phyloP scores from a whole-genome alignment of 2,113 vertebrate species.

The Macquaria australasica region DNA sequence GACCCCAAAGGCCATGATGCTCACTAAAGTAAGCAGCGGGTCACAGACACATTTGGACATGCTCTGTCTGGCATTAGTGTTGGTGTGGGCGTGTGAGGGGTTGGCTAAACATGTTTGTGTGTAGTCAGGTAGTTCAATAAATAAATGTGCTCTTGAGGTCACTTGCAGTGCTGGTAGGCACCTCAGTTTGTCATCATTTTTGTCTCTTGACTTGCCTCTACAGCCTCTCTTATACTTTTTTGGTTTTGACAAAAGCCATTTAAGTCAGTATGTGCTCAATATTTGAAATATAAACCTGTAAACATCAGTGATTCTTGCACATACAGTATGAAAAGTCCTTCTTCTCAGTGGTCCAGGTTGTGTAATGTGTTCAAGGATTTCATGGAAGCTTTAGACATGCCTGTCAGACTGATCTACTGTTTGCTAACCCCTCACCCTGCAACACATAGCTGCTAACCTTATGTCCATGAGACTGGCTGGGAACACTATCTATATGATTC shows the following conservation, averaged over 20 bases:
- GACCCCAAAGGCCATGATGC: constrained; percentile 74
- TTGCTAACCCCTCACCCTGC: constrained; percentile 34
- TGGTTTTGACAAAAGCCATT: not conserved
- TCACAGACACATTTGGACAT: constrained; percentile 75
- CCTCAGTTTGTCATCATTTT: not conserved
- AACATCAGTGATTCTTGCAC: not conserved
- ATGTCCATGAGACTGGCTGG: constrained; percentile 43
- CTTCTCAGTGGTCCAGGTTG: constrained; percentile 10
- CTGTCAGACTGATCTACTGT: constrained; percentile 77
- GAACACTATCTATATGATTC: not conserved
- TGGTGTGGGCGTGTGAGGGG: constrained; percentile 35
- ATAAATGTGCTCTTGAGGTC: constrained; percentile 20
- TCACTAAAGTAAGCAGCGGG: constrained; percentile 64
- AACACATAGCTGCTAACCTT: constrained; percentile 50
- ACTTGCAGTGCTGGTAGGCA: not conserved
- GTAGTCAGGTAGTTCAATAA: constrained; percentile 30
- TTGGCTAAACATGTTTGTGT: constrained; percentile 38
- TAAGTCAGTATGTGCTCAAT: not conserved
- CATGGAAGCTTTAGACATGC: constrained; percentile 68
- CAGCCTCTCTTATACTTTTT: not conserved
- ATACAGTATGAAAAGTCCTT: constrained; percentile 10
- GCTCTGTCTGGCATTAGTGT: constrained; percentile 56
- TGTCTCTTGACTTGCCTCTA: not conserved
- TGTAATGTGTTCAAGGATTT: constrained; percentile 85
- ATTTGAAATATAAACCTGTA: constrained; percentile 5